Evolutionary conservation across 2,797 vertebrate genomes (phyloP), one percentile per base, ranked within the genome.

Genomic region (Ciconia nigra): DNA sequence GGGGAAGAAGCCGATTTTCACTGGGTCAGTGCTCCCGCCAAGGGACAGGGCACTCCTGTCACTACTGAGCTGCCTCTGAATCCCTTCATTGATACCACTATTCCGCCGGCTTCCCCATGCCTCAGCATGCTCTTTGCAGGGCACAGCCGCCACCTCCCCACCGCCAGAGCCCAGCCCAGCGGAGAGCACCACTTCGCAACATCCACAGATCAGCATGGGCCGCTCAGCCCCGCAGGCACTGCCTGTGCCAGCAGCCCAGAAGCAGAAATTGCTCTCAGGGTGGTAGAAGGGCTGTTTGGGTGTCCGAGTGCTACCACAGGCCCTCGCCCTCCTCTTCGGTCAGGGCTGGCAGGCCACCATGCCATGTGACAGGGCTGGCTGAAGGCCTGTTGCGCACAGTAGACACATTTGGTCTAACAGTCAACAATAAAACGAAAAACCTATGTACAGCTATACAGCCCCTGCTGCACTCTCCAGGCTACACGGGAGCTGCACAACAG

Each of bases 211-310:
- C 28, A 52, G 73, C 69, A 46, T 0, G 0, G 57, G 37, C 37
- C 0, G 0, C 65, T 41, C 22, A 25, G 70, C 37, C 57, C 61
- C 0, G 0, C 54, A 16, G 25, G 57, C 73, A 20, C 35, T 1
- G 2, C 62, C 62, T 8, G 39, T 37, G 26, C 78, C 78, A 46
- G 52, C 16, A 5, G 76, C 77, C 70, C 66, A 71, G 58, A 19
- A 41, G 63, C 80, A 88, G 55, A 79, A 67, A 42, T 46, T 52
- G 37, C 66, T 59, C 21, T 66, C 51, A 22, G 52, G 13, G 42
- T 39, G 14, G 51, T 2, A 83, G 61, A 63, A 61, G 42, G 39
- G 41, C 74, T 2, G 3, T 54, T 24, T n/a, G 29, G 29, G 47
- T 59, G n/a, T 33, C 42, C 49, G 62, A 69, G 55, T n/a, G 76